Conservation (phyloP, 1,140 invertebrate species). For the Belonocnema kinseyi region DNA sequence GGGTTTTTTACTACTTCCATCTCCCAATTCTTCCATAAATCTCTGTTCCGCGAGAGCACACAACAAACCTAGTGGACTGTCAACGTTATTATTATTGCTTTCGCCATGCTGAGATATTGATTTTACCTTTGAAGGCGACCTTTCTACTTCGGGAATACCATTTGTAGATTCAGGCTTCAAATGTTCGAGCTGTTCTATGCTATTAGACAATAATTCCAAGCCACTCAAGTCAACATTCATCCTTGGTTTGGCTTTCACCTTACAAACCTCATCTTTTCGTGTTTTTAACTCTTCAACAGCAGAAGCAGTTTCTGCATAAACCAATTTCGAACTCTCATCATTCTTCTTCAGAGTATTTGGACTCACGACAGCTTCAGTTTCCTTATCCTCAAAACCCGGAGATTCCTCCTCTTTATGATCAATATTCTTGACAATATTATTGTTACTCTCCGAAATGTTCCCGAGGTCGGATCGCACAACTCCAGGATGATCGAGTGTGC, state of each 20-base stretch:
- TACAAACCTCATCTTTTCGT: background rate
- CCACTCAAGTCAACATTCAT: slow-evolving; percentile 83
- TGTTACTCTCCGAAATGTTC: slow-evolving; percentile 34
- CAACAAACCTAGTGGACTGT: slow-evolving; percentile 84
- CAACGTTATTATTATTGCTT: slow-evolving; percentile 76
- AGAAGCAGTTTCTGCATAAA: background rate
- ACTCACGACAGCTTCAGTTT: background rate
- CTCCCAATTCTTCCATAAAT: slow-evolving; percentile 84
- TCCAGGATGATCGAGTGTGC: slow-evolving; percentile 34
- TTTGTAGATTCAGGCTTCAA: slow-evolving; percentile 57
- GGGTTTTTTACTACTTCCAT: slow-evolving; percentile 58
- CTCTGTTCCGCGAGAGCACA: slow-evolving; percentile 91
- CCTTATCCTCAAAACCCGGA: background rate
- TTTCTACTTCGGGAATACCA: slow-evolving; percentile 34
- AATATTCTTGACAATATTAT: slow-evolving; percentile 39
- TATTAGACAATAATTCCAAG: slow-evolving; percentile 87
- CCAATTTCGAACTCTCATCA: background rate
- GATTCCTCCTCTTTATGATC: slow-evolving; percentile 26
- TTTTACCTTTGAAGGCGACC: slow-evolving; percentile 55
- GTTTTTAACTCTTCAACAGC: slow-evolving; percentile 40
- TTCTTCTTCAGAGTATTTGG: background rate
- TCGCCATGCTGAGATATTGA: slow-evolving; percentile 54
- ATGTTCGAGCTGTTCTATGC: slow-evolving; percentile 84
- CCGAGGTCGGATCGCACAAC: background rate
- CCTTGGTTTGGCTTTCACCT: slow-evolving; percentile 48